Evolutionary conservation across 1,140 invertebrate species (phyloP).

Genomic region (Cotesia glomerata): DNA sequence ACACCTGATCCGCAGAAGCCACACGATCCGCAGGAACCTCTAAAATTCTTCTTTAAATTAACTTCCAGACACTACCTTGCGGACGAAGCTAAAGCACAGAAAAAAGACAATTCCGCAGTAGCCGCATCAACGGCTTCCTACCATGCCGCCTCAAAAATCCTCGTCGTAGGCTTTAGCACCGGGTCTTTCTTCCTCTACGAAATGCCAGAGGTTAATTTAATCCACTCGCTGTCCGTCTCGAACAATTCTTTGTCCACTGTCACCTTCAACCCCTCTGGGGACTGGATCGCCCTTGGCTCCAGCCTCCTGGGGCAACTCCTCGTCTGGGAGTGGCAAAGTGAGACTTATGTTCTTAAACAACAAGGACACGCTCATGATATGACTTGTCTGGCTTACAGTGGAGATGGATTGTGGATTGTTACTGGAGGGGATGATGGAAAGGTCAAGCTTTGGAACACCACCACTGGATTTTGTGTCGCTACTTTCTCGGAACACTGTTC

Average conservation of each 20-base stretch:
- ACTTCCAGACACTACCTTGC: conserved; percentile 74
- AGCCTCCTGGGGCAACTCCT: conserved; percentile 85
- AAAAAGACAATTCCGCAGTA: conserved; percentile 66
- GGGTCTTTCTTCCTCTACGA: conserved; percentile 91
- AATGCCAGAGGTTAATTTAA: conserved; percentile 89
- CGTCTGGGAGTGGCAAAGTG: conserved; percentile 99
- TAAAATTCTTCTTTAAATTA: conserved; percentile 73
- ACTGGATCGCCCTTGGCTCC: conserved; percentile 94
- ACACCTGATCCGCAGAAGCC: conserved; percentile 27
- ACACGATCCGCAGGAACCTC: conserved; percentile 35
- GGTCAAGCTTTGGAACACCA: conserved; percentile 94
- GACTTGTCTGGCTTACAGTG: conserved; percentile 86
- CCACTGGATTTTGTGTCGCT: conserved; percentile 90
- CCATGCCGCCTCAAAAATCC: conserved; percentile 77
- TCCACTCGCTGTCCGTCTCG: conserved; percentile 87
- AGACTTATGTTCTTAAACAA: conserved; percentile 97
- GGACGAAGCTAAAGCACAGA: conserved; percentile 67
- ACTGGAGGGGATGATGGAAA: conserved; percentile 96
- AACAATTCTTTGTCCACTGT: conserved; percentile 82
- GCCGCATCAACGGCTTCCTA: conserved; percentile 80
- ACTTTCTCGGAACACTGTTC: conserved; percentile 92
- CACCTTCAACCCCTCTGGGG: conserved; percentile 83
- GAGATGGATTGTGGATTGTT: conserved; percentile 87
- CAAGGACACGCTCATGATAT: conserved; percentile 93
- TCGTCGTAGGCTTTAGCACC: conserved; percentile 76